Percentiles rank a stretch among this genome's conserved stretches.
These are phyloP conservation scores for Tylochromis polylepis DNA, from an alignment of 2,113 vertebrate species.

Conservation along the genomic window DNA sequence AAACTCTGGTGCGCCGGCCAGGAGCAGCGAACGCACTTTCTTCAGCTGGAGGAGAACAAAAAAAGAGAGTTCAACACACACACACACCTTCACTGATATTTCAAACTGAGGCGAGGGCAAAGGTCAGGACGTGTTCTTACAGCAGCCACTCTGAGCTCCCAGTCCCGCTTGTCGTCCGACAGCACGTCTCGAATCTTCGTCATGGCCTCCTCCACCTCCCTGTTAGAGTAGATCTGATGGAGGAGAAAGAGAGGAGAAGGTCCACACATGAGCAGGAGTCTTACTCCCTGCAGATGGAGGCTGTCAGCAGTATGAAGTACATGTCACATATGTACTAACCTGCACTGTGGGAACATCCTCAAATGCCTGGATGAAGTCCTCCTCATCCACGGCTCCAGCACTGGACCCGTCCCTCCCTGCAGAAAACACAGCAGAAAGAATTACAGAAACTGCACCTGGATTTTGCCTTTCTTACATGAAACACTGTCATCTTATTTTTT, in stretches of 20 bases:
- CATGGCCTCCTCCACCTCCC: constrained; percentile 94
- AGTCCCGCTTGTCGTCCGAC: constrained; percentile 93
- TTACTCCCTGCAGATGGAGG: background rate
- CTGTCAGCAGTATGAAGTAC: background rate
- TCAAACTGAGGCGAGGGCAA: background rate
- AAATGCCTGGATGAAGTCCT: constrained; percentile 93
- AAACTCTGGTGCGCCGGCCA: constrained; percentile 87
- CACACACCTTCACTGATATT: background rate
- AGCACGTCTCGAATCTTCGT: constrained; percentile 92
- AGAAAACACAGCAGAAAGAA: background rate
- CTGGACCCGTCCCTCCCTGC: constrained; percentile 80
- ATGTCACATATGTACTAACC: constrained; percentile 54
- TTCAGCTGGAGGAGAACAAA: constrained; percentile 76
- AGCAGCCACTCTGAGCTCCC: constrained; percentile 90
- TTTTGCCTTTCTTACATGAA: background rate
- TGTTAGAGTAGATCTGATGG: constrained; percentile 87
- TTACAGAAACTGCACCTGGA: background rate
- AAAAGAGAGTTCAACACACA: background rate
- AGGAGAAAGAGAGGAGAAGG: background rate
- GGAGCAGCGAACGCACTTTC: constrained; percentile 86
- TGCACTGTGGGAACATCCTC: constrained; percentile 89
- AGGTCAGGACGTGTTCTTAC: constrained; percentile 63
- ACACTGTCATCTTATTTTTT: background rate
- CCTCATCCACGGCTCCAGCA: constrained; percentile 89
- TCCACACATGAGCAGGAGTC: background rate